These are phyloP conservation scores for Erebia palarica DNA, from an alignment of 2,888 invertebrate genomes.

Conservation along the genomic window DNA sequence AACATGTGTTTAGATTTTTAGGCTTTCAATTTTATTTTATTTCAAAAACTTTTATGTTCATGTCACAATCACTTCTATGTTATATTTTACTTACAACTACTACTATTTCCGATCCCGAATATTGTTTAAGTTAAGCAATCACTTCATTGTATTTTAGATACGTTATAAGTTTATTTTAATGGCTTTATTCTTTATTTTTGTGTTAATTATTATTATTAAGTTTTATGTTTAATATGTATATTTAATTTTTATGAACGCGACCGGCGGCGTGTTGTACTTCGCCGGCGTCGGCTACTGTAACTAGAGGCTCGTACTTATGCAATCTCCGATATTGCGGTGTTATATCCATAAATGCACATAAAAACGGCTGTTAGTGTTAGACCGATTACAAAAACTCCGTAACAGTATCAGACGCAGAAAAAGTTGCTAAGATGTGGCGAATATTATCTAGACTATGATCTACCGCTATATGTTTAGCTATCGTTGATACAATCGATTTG, in stretches of 20 bases:
- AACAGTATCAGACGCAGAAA: slow-evolving; percentile 28
- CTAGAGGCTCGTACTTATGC: slow-evolving; percentile 62
- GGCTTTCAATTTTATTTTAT: too few relatives aligned
- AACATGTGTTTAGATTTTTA: too few relatives aligned
- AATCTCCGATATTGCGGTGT: slow-evolving; percentile 63
- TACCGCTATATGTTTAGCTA: background rate
- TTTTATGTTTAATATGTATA: slow-evolving; percentile 11
- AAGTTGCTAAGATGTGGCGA: slow-evolving; percentile 7
- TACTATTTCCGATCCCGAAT: background rate
- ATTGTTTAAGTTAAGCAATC: background rate
- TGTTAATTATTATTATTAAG: slow-evolving; percentile 8
- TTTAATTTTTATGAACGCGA: slow-evolving; percentile 51
- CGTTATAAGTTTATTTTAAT: slow-evolving; percentile 11
- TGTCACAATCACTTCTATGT: background rate
- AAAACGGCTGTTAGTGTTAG: slow-evolving; percentile 47
- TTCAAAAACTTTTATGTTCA: background rate
- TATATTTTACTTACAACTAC: background rate
- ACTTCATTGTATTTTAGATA: background rate
- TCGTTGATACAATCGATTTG: too few relatives aligned
- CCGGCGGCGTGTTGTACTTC: slow-evolving; percentile 53
- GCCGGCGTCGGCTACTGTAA: slow-evolving; percentile 56
- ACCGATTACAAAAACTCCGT: slow-evolving; percentile 39
- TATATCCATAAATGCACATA: slow-evolving; percentile 60
- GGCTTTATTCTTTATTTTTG: background rate
- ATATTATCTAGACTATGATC: slow-evolving; percentile 3